Evolutionary conservation across 1,140 invertebrate genomes (phyloP).

Genomic region (Drosophila hydei): DNA sequence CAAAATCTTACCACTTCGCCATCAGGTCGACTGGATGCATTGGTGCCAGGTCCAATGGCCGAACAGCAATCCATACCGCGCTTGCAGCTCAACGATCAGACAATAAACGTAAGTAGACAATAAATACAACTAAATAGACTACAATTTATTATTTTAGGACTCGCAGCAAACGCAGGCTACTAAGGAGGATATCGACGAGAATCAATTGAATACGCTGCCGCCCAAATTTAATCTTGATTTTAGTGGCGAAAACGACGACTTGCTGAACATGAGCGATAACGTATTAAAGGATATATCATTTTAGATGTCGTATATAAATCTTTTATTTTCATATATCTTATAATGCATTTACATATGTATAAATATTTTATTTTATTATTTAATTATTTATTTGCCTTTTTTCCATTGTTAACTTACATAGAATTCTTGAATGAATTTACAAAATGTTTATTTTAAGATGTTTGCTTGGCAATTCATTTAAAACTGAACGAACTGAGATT

Average conservation of each 20-base stretch:
- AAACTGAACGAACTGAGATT: neutral
- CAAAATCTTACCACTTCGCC: conserved; percentile 78
- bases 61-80: conserved; percentile 36
- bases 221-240: conserved; percentile 33
- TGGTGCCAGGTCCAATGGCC: conserved; percentile 46
- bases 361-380: neutral
- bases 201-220: conserved; percentile 15
- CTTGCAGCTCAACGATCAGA: conserved; percentile 55
- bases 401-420: conserved; percentile 21
- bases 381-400: conserved; percentile 2
- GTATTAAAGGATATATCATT: conserved; percentile 67
- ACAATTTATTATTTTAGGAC: conserved; percentile 19
- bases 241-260: conserved; percentile 41
- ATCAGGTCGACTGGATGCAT: conserved; percentile 72
- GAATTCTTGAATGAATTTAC: conserved; percentile 11
- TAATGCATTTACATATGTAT: conserved; percentile 1
- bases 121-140: neutral
- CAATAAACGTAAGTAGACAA: conserved; percentile 45
- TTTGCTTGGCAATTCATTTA: conserved; percentile 20
- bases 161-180: conserved; percentile 1
- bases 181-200: conserved; percentile 36
- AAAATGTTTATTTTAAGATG: neutral
- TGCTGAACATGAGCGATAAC: conserved; percentile 73
- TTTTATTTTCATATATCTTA: conserved; percentile 5
- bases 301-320: conserved; percentile 31